Conservation (phyloP, 2,797 vertebrate genomes). For the Aulostomus chinensis region DNA sequence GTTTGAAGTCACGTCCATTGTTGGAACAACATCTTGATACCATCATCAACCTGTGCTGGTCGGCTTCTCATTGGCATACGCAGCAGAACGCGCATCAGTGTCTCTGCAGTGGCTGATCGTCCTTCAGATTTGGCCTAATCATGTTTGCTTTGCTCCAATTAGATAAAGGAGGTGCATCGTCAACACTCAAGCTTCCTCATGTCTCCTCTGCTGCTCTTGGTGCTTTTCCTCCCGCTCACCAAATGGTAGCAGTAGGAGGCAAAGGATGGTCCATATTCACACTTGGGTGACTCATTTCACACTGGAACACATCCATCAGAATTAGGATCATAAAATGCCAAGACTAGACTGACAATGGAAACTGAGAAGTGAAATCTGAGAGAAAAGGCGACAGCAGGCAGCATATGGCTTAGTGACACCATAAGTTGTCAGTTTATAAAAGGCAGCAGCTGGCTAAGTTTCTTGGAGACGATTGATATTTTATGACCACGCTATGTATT, state of each 20-base stretch:
- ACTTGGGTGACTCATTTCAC: slow-evolving; percentile 71
- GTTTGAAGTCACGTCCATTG: slow-evolving; percentile 8
- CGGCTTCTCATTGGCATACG: slow-evolving; percentile 29
- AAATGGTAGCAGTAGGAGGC: slow-evolving; percentile 71
- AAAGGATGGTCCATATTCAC: slow-evolving; percentile 61
- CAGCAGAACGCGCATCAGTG: slow-evolving; percentile 36
- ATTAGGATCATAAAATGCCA: slow-evolving; percentile 70
- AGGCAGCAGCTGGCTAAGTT: slow-evolving; percentile 65
- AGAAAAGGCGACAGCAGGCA: slow-evolving; percentile 44
- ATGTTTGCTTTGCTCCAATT: slow-evolving; percentile 74
- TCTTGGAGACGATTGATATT: slow-evolving; percentile 52
- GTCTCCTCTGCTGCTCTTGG: slow-evolving; percentile 43
- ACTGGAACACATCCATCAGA: slow-evolving; percentile 72
- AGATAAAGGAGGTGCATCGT: slow-evolving; percentile 65
- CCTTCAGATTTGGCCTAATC: slow-evolving; percentile 71
- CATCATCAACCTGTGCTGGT: slow-evolving; percentile 20
- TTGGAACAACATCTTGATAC: slow-evolving; percentile 26
- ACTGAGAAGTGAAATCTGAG: slow-evolving; percentile 69
- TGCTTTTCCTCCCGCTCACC: slow-evolving; percentile 60
- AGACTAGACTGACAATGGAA: slow-evolving; percentile 69
- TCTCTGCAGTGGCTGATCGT: slow-evolving; percentile 55
- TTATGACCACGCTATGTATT: slow-evolving; percentile 39
- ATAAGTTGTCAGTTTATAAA: slow-evolving; percentile 60
- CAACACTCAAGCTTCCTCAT: slow-evolving; percentile 52
- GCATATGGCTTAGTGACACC: slow-evolving; percentile 66